phyloP scores from a whole-genome alignment of 2,888 invertebrate species.

The Heliconius ethilla region DNA sequence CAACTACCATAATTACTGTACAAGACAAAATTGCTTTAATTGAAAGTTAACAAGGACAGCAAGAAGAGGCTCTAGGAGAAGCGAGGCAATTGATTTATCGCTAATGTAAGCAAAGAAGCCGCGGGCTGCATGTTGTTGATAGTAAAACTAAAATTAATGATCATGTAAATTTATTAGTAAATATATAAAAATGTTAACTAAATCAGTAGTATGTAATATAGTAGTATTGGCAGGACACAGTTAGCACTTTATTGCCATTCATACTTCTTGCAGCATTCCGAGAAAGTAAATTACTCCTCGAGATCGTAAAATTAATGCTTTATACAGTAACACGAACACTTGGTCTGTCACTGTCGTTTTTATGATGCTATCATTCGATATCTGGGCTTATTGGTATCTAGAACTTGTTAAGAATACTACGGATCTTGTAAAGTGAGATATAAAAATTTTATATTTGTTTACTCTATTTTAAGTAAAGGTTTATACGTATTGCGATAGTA shows the following conservation, averaged over 20 bases:
- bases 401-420: slow-evolving; percentile 45
- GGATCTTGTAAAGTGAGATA: slow-evolving; percentile 44
- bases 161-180: slow-evolving; percentile 76
- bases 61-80: slow-evolving; percentile 41
- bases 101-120: slow-evolving; percentile 58
- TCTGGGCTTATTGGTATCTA: slow-evolving; percentile 54
- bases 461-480: slow-evolving; percentile 32
- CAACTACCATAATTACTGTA: slow-evolving; percentile 45
- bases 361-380: slow-evolving; percentile 71
- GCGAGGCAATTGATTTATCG: slow-evolving; percentile 65
- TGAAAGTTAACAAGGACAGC: slow-evolving; percentile 45
- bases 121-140: slow-evolving; percentile 53
- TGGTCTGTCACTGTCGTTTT: slow-evolving; percentile 73
- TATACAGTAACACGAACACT: slow-evolving; percentile 74
- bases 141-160: slow-evolving; percentile 78
- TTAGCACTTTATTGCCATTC: slow-evolving; percentile 74
- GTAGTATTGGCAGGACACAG: slow-evolving; percentile 57
- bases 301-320: slow-evolving; percentile 76
- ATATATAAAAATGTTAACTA: slow-evolving; percentile 71
- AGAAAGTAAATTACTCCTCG: slow-evolving; percentile 75
- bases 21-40: slow-evolving; percentile 44
- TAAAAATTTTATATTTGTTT: slow-evolving; percentile 36
- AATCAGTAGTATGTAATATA: slow-evolving; percentile 58
- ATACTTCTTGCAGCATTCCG: slow-evolving; percentile 73
- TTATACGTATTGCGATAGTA: slow-evolving; percentile 22